Evolutionary conservation across 2,113 vertebrate species (phyloP).

Genomic region (Dromas ardeola): DNA sequence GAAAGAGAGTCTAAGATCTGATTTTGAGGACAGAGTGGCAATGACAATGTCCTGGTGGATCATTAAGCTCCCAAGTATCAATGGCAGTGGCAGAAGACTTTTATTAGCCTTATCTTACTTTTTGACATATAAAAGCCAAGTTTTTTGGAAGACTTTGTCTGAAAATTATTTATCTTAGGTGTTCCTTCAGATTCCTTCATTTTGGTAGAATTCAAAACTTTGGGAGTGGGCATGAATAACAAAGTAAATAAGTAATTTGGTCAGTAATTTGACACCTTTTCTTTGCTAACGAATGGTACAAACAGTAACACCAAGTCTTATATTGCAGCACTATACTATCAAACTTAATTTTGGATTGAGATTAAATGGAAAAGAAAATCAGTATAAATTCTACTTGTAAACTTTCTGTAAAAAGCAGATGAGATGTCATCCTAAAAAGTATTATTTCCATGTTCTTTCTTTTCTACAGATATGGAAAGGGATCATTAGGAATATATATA

Average conservation of each 20-base stretch:
- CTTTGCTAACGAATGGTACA: not conserved
- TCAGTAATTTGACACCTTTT: not conserved
- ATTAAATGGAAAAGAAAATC: slow-evolving; percentile 10
- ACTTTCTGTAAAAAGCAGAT: slow-evolving; percentile 14
- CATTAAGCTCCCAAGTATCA: not conserved
- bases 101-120: not conserved
- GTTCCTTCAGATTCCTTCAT: not conserved
- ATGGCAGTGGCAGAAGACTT: not conserved
- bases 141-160: not conserved
- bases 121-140: not conserved
- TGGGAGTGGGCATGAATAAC: not conserved
- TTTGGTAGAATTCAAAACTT: not conserved
- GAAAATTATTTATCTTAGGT: not conserved
- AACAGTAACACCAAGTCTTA: not conserved
- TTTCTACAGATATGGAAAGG: slow-evolving; percentile 3
- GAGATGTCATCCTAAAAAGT: not conserved
- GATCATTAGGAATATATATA: slow-evolving; percentile 31
- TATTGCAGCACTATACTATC: not conserved
- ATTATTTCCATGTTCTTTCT: slow-evolving; percentile 26
- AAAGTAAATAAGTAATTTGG: not conserved
- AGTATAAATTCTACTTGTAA: not conserved
- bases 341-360: not conserved
- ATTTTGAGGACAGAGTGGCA: not conserved
- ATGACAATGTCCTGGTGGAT: not conserved
- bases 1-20: not conserved